Conservation (phyloP, 2,113 vertebrate species). For the Isichthys henryi region DNA sequence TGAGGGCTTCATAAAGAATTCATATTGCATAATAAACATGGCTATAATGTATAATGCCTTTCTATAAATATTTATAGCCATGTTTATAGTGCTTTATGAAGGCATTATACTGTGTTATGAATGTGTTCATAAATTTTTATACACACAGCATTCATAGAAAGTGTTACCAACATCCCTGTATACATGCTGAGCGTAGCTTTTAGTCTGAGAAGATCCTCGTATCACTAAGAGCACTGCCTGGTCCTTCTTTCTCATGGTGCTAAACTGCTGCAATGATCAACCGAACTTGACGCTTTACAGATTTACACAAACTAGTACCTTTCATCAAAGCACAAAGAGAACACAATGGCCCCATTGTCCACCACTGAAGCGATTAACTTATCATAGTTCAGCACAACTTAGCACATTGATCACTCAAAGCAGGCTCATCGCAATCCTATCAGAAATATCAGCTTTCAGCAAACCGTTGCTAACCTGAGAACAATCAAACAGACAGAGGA, state of each 20-base stretch:
- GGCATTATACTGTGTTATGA: background rate
- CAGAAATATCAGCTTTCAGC: constrained; percentile 4
- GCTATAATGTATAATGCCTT: background rate
- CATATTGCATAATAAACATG: background rate
- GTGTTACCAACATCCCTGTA: background rate
- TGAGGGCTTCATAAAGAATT: background rate
- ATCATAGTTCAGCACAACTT: background rate
- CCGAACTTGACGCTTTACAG: background rate
- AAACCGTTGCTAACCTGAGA: background rate
- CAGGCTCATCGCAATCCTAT: background rate
- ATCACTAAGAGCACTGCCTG: background rate
- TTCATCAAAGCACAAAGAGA: background rate
- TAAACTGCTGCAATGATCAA: background rate
- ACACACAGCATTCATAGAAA: background rate
- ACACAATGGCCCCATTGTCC: background rate
- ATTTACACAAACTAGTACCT: background rate
- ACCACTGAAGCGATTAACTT: background rate
- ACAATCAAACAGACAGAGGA: background rate
- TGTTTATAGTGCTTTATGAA: background rate
- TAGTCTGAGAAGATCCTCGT: background rate
- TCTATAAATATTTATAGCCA: background rate
- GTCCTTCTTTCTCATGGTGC: background rate
- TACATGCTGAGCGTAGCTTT: background rate
- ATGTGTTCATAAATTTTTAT: background rate
- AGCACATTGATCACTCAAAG: background rate